Conservation (phyloP, 1,140 invertebrate species). For the Pentalonia nigronervosa region DNA sequence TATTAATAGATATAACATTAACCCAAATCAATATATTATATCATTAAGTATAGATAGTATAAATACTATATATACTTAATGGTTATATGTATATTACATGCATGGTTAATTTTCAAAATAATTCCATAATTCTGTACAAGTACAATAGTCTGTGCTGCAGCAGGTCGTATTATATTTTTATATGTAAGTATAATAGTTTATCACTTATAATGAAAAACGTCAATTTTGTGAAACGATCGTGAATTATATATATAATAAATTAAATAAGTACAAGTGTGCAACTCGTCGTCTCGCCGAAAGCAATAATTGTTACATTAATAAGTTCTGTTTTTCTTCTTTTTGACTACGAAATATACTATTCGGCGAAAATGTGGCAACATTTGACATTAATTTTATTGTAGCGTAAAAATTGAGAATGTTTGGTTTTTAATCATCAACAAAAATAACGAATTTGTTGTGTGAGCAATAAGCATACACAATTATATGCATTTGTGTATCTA, state of each 20-base stretch:
- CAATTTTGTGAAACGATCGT: not conserved
- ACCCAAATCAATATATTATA: not conserved
- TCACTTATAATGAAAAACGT: not conserved
- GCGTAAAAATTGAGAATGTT: not conserved
- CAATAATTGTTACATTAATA: not conserved
- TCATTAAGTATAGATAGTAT: too few species aligned
- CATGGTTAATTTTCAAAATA: not conserved
- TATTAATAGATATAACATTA: not conserved
- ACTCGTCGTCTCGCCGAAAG: not conserved
- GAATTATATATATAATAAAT: not conserved
- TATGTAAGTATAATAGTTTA: not conserved
- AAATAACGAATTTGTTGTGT: not conserved
- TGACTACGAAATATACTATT: not conserved
- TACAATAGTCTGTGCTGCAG: not conserved
- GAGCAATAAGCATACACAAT: not conserved
- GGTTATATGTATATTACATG: too few species aligned
- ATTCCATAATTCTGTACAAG: not conserved
- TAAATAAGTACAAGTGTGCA: too few species aligned
- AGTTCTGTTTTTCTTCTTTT: not conserved
- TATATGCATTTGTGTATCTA: not conserved
- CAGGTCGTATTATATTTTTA: not conserved
- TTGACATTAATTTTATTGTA: not conserved
- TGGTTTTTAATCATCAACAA: not conserved
- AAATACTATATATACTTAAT: too few species aligned
- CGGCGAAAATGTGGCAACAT: not conserved